Evolutionary conservation across 2,888 invertebrate species (phyloP).

Genomic region (Hirudinaria manillensis): DNA sequence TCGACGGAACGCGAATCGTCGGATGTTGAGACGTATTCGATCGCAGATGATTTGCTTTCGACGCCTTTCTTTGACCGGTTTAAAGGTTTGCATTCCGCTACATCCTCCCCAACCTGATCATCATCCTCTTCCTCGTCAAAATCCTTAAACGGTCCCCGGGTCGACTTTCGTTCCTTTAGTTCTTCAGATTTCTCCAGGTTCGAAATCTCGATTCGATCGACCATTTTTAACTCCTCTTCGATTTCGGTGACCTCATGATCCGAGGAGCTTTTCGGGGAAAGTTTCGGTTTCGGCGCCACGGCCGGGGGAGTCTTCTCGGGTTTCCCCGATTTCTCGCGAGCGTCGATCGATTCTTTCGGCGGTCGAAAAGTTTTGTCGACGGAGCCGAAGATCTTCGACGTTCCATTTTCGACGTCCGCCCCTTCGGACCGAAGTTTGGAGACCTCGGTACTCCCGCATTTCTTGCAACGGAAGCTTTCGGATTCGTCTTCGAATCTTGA

Average conservation of each 20-base stretch:
- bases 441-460: not conserved
- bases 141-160: not conserved
- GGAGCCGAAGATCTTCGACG: not conserved
- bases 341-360: not conserved
- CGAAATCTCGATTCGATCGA: not conserved
- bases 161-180: not conserved
- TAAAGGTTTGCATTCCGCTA: not conserved
- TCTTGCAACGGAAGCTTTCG: not conserved
- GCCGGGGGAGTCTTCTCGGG: slow-evolving; percentile 1
- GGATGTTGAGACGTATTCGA: not conserved
- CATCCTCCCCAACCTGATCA: not conserved
- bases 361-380: not conserved
- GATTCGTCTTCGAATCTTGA: not conserved
- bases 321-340: not conserved
- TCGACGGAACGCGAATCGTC: not conserved
- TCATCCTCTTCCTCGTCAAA: not conserved
- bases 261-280: slow-evolving; percentile 2
- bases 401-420: not conserved
- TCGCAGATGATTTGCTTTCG: too few species aligned
- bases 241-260: slow-evolving; percentile 10
- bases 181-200: not conserved
- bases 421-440: not conserved
- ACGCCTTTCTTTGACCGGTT: too few species aligned
- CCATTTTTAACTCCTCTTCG: not conserved
- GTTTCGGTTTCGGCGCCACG: slow-evolving; percentile 17